These are phyloP conservation scores for Parauchenoglanis punctatus DNA, from an alignment of 2,797 vertebrate species.

Conservation along the genomic window DNA sequence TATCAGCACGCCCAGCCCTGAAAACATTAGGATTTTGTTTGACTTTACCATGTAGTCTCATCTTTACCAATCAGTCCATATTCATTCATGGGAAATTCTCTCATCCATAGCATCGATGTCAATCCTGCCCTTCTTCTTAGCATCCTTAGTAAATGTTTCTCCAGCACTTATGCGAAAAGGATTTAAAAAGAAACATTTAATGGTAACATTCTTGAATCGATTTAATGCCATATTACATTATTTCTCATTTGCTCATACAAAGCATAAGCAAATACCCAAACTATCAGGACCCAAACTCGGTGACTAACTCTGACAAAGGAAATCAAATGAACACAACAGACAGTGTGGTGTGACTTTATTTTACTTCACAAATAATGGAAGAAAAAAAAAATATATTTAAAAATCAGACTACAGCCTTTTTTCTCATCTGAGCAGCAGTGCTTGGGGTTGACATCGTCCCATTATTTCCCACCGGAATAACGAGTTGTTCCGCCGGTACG, in stretches of 20 bases:
- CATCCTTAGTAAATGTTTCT: background rate
- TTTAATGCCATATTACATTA: background rate
- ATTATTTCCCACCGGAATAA: conserved; percentile 41
- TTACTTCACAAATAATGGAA: conserved; percentile 24
- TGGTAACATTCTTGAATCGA: background rate
- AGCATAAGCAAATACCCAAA: background rate
- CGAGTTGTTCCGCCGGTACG: conserved; percentile 43
- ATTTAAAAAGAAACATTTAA: background rate
- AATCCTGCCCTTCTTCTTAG: background rate
- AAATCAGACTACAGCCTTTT: conserved; percentile 61
- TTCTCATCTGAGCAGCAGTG: conserved; percentile 1
- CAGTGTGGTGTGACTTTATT: conserved; percentile 39
- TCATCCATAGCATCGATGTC: background rate
- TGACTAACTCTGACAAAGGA: background rate
- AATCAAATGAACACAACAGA: background rate
- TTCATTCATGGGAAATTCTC: background rate
- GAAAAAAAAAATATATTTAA: conserved; percentile 41
- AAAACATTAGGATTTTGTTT: background rate
- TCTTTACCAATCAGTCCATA: background rate
- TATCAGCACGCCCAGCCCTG: background rate
- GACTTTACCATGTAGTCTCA: too few relatives aligned
- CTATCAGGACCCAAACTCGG: background rate
- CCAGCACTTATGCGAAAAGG: background rate
- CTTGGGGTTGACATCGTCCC: conserved; percentile 51
- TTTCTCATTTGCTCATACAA: background rate